Evolutionary conservation across 2,888 invertebrate genomes (phyloP).

Genomic region (Parnassius orleans): DNA sequence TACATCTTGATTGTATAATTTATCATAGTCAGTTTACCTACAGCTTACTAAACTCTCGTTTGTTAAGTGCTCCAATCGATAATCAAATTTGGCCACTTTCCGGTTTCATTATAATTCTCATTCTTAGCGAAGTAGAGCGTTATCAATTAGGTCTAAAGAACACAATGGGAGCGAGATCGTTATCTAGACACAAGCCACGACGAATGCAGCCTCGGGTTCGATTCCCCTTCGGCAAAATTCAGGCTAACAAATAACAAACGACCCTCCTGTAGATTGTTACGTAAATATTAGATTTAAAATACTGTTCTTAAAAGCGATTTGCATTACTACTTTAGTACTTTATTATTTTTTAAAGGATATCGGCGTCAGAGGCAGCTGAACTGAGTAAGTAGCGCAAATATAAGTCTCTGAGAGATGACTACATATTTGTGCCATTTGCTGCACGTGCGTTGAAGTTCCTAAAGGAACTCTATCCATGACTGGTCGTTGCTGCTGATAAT

Average conservation of each 20-base stretch:
- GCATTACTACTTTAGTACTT: too few species aligned
- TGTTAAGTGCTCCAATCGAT: conserved; percentile 8
- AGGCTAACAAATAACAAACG: conserved; percentile 73
- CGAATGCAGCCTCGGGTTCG: conserved; percentile 61
- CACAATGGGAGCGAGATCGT: conserved; percentile 72
- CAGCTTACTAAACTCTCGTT: conserved; percentile 4
- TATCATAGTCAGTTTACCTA: conserved; percentile 13
- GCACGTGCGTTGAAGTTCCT: too few species aligned
- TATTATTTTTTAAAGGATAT: too few species aligned
- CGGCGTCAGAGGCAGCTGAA: too few species aligned
- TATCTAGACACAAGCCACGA: conserved; percentile 60
- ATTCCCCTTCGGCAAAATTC: conserved; percentile 68
- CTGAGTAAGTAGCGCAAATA: too few species aligned
- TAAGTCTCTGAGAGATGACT: too few species aligned
- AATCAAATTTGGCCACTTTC: conserved; percentile 25
- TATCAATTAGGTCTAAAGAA: conserved; percentile 60
- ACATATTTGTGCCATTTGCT: too few species aligned
- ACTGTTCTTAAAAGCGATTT: too few species aligned
- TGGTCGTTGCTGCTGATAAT: too few species aligned
- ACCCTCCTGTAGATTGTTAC: conserved; percentile 50
- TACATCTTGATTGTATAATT: conserved; percentile 1
- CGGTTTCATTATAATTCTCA: conserved; percentile 57
- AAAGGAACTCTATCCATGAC: too few species aligned
- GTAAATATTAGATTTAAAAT: conserved; percentile 48
- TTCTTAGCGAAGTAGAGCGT: conserved; percentile 58